Evolutionary conservation across 2,888 invertebrate genomes (phyloP), one percentile per base, ranked within the genome.

Genomic region (Tenthredo distinguenda): DNA sequence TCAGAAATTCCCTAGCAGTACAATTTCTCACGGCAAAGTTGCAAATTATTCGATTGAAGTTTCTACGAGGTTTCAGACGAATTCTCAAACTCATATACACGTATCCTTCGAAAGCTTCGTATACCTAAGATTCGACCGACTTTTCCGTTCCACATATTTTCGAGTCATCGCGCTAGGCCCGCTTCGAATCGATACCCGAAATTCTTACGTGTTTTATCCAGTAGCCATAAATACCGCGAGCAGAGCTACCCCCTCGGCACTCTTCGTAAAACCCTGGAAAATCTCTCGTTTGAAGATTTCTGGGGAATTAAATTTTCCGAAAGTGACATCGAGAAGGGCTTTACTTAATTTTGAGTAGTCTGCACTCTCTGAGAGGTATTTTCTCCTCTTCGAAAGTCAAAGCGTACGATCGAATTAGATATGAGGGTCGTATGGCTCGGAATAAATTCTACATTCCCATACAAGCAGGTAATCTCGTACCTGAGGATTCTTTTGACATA

Each of bases 271-370:
- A 15, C 12, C 2, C 68, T 47, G 12, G 47, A 47, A 47, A 31
- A 31, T 15, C 0, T 21, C 68, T 7, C 68, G 68, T 68, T 34
- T 68, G 68, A 68, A 68, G 68, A 31, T 68, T 15, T 68, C 34
- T 31, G 34, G 10, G 0, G 3, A 34, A 68, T 68, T 0, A 68
- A 68, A 31, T 68, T 68, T 34, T 26, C n/a, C 58, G 18, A 15
- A 34, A 26, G 21, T 68, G 15, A 68, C 34, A 68, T 34, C 34
- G 21, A 5, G 68, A 34, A 58, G n/a, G 68, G 15, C 31, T 68
- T 68, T 26, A 68, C 68, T 68, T 18, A 68, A 34, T 68, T 68
- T 68, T 34, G 12, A 68, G 26, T 68, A 31, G 68, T 68, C 68
- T 31, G 31, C 15, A 31, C 15, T 34, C 4, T 31, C 68, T 34